phyloP scores from a whole-genome alignment of 2,113 vertebrate species.

The Taxidea taxus region DNA sequence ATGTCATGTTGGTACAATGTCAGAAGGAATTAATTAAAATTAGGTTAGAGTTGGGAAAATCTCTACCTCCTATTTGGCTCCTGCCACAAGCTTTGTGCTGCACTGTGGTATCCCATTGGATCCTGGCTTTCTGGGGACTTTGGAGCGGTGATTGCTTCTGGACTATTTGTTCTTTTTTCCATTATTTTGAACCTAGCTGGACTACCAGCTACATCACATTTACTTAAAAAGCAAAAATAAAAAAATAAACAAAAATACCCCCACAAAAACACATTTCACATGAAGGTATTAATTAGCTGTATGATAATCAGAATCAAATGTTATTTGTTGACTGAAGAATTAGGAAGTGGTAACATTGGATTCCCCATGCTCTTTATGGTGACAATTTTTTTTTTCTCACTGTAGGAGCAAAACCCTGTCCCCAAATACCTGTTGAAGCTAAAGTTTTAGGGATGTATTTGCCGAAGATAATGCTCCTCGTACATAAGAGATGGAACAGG shows the following conservation, averaged over 20 bases:
- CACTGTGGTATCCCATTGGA: accelerated
- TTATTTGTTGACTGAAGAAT: neutral
- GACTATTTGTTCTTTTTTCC: neutral
- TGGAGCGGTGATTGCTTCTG: neutral
- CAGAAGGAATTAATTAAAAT: neutral
- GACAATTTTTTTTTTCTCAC: neutral
- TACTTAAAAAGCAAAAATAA: neutral
- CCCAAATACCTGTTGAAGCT: neutral
- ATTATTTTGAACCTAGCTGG: neutral
- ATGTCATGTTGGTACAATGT: neutral
- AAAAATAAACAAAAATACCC: no score
- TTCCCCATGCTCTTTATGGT: neutral
- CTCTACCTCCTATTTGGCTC: neutral
- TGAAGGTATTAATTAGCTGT: neutral
- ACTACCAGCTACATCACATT: neutral
- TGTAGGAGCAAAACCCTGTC: neutral
- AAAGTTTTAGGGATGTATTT: neutral
- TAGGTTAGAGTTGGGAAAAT: neutral
- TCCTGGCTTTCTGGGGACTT: neutral
- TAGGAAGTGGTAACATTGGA: neutral
- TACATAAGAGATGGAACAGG: neutral
- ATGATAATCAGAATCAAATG: neutral
- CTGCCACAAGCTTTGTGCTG: accelerated
- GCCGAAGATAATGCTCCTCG: neutral
- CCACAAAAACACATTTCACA: neutral